Evolutionary conservation across 2,113 vertebrate genomes (phyloP).

Genomic region (Dryoscopus gambensis): DNA sequence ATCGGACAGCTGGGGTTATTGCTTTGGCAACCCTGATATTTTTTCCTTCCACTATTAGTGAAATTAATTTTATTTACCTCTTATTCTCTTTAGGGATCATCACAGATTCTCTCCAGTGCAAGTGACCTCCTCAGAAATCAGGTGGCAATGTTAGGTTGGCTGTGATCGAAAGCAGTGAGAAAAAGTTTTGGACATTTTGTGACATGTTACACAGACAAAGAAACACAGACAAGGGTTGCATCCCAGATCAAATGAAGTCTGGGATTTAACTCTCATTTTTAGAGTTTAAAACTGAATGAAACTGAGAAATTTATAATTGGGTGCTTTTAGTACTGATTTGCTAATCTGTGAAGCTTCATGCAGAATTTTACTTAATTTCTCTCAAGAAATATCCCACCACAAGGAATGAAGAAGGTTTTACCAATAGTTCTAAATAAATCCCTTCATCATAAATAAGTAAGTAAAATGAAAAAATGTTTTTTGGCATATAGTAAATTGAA

Average conservation of each 20-base stretch:
- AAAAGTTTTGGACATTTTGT: neutral
- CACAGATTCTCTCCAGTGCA: neutral
- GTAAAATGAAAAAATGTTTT: neutral
- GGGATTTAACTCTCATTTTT: neutral
- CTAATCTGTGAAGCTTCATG: neutral
- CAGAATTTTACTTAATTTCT: neutral
- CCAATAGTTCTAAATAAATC: neutral
- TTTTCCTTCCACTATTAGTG: neutral
- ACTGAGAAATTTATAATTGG: neutral
- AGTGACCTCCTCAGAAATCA: neutral
- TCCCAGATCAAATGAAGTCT: neutral
- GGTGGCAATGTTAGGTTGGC: neutral
- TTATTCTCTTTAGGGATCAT: neutral
- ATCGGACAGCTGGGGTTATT: neutral
- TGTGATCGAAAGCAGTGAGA: neutral
- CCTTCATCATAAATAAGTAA: slow-evolving; percentile 12
- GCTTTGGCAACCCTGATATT: neutral
- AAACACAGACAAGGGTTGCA: neutral
- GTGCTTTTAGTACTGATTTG: neutral
- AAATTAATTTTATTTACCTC: neutral
- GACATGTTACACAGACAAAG: neutral
- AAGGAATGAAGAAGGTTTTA: neutral
- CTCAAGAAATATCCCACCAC: neutral
- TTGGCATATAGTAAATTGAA: neutral
- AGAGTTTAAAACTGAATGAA: neutral